These are phyloP conservation scores for Coreoperca whiteheadi DNA, from an alignment of 2,113 vertebrate species.

Conservation along the genomic window DNA sequence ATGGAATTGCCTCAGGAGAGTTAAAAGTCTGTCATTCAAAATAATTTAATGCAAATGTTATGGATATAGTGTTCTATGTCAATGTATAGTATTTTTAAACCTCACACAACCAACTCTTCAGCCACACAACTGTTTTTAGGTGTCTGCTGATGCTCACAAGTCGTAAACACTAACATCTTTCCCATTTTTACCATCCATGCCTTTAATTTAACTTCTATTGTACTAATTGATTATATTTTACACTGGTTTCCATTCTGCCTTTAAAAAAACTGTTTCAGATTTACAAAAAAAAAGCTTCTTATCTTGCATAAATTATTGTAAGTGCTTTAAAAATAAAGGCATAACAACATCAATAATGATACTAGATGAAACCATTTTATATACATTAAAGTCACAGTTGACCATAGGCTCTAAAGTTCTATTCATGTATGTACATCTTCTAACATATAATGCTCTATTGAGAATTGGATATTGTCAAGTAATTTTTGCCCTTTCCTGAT, in stretches of 20 bases:
- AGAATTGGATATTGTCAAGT: not conserved
- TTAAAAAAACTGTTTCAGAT: not conserved
- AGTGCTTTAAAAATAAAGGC: not conserved
- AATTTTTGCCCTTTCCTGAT: not conserved
- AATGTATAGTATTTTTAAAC: not conserved
- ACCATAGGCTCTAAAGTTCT: too few species aligned
- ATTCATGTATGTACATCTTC: too few species aligned
- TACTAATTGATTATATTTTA: not conserved
- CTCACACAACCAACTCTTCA: not conserved
- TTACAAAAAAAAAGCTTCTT: not conserved
- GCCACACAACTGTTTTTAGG: too few species aligned
- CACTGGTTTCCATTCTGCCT: not conserved
- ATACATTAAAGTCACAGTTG: not conserved
- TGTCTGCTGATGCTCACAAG: not conserved
- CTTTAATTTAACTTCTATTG: not conserved
- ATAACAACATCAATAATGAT: not conserved
- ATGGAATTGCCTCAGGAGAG: too few species aligned
- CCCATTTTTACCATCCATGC: not conserved
- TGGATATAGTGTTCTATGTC: too few species aligned
- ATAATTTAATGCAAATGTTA: too few species aligned
- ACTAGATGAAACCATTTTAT: not conserved
- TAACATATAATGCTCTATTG: not conserved
- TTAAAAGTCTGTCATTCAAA: too few species aligned
- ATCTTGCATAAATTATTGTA: not conserved
- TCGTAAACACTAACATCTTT: not conserved